Base-by-base conservation (phyloP, 1,140 invertebrate species). In the Drosophila bocqueti region DNA sequence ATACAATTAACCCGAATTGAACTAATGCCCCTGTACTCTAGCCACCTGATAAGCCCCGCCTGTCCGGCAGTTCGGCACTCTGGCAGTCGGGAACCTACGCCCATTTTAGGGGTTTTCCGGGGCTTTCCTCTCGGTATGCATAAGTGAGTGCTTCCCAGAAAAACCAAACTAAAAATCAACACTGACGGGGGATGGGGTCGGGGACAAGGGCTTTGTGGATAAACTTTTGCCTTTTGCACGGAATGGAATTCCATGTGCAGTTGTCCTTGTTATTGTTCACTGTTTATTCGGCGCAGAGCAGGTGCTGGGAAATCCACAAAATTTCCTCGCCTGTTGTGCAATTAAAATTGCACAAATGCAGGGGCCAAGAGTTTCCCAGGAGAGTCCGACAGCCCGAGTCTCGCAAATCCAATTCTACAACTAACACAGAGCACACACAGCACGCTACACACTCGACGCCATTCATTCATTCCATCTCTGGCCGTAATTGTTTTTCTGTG, bases 401-500 rank as follows among this genome's bases (percentile, higher is more conserved):
- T 47, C 63, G 55, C 59, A 67, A 81, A 85, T 84, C 66, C 78
- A 85, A 73, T 83, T 76, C 76, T 65, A 59, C 40, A 61, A 52
- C 74, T 47, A 65, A 82, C 76, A 58, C 38, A 46, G 29, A 11
- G 13, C 50, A 61, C 47, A 64, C 24, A 47, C 46, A 26, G 9
- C 11, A 11, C 45, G 2, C 21, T 24, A 24, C n/a, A 40, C 16
- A 16, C 18, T 6, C 11, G 11, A 31, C 26, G 3, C 21, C 34
- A 13, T n/a, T 57, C 54, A 57, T 57, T 26, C 52, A 38, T 47
- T 52, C 40, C 18, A 15, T 13, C 61, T 15, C 46, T 57, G 46
- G n/a, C 29, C 68, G 67, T 74, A 85, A 85, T 86, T 86, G 79
- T 86, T 84, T 83, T 86, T 79, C 71, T 49, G 79, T 74, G 64